Base-by-base conservation (phyloP, 1,140 invertebrate genomes). In the Conus ventricosus region DNA sequence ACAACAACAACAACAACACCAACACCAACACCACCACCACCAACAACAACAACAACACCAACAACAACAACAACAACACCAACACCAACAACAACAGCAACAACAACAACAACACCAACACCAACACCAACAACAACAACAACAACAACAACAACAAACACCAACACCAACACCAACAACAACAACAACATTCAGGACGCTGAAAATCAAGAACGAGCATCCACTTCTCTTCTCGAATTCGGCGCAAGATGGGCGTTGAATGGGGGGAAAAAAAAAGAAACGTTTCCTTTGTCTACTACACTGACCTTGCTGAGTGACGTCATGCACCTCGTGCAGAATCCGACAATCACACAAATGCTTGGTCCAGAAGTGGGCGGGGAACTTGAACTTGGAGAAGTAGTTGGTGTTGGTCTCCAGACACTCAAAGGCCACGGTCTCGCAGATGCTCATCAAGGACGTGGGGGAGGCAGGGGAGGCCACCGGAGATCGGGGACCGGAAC, bases 341-440 rank as follows among this genome's bases (percentile, higher is more conserved):
- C 90, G 81, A n/a, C 89, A 89, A 67, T 91, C 90, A 63, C 90
- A 91, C 7, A 91, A 63, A 71, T 91, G 90, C 15, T 87, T 89
- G 27, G 63, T 75, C 87, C 89, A 89, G 23, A 89, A 88, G 27
- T 87, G n/a, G n/a, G n/a, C n/a, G n/a, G 84, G 75, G 55, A 91
- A 90, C 27, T 88, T 90, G 11, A 78, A 80, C 85, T 89, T 90
- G 51, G 84, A 88, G 67, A 91, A 89, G 78, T 91, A 89, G 80
- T 91, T 89, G 5, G 89, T 90, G 60, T 87, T 83, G 51, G 84
- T 89, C 60, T 89, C 89, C 75, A 91, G n/a, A 71, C 90, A 87
- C 57, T 90, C 88, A 57, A 90, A 91, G 10, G 90, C 90, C 55
- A 89, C 83, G 5, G 87, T 88, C 60, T 89, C 90, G 53, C 88